Base-by-base conservation (phyloP, 2,113 vertebrate species). In the Hepsetus odoe region DNA sequence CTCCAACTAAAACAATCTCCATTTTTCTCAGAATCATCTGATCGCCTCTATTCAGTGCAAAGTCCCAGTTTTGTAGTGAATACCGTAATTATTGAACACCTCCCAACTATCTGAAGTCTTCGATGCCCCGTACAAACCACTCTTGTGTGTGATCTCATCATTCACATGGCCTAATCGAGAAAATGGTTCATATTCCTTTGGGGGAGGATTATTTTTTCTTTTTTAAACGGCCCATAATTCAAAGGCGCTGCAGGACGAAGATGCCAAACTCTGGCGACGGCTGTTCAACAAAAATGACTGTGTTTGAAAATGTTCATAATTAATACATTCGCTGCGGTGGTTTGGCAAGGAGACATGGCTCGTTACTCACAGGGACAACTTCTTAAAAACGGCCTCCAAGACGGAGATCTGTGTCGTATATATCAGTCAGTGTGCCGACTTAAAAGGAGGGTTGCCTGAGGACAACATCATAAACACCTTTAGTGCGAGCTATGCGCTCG, bases 401-500 rank as follows among this genome's bases (percentile, higher is more conserved):
- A 80, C 78, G 22, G 83, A 72, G 81, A 83, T 82, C 76, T 78
- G 76, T 79, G 84, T 89, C 85, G 86, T 82, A 86, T 80, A 74
- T 75, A 81, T 87, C 86, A 81, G 79, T 90, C 86, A 85, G 84
- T 83, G 65, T 80, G 83, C 82, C 87, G 86, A 88, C 86, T 77
- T 81, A 69, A 87, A 84, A 83, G 61, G 62, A 76, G 85, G 89
- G 89, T 87, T 91, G 61, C 89, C 82, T 87, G 71, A 92, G 88
- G 87, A 91, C 87, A 90, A 65, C 40, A 83, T 87, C 84, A 86
- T 88, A 89, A 90, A 90, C 88, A 87, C 80, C 86, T 88, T 78
- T 72, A 85, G 85, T 82, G 70, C 82, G 67, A 72, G 83, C 86
- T 82, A 85, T 59, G 83, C 67, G 2, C 64, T 72, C 62, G 56